Evolutionary conservation across 2,113 vertebrate genomes (phyloP).

Genomic region (Chaenogobius annularis): DNA sequence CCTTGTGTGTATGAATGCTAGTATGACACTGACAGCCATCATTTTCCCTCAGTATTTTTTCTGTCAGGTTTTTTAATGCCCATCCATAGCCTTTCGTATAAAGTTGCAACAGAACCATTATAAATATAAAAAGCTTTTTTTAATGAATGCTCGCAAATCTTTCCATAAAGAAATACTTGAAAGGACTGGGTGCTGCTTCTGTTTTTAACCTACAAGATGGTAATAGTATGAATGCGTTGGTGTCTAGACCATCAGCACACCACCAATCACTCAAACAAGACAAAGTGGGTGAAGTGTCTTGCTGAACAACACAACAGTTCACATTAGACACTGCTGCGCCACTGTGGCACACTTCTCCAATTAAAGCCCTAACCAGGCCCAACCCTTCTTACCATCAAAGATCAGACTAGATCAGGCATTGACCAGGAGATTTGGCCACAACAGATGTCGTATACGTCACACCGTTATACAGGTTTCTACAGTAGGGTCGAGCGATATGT

Average conservation of each 20-base stretch:
- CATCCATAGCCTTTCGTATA: background rate
- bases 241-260: too few relatives aligned
- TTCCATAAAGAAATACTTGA: constrained; percentile 69
- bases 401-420: too few relatives aligned
- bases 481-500: too few relatives aligned
- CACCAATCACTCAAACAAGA: too few relatives aligned
- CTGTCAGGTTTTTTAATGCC: constrained; percentile 33
- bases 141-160: constrained; percentile 43
- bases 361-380: too few relatives aligned
- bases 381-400: too few relatives aligned
- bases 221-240: too few relatives aligned
- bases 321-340: too few relatives aligned
- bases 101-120: constrained; percentile 30
- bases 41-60: constrained; percentile 70
- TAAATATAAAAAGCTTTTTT: constrained; percentile 38
- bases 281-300: too few relatives aligned
- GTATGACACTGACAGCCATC: constrained; percentile 37
- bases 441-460: background rate
- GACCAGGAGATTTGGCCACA: too few relatives aligned
- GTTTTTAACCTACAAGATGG: background rate
- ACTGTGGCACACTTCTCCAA: too few relatives aligned
- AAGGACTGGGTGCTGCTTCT: constrained; percentile 10
- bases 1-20: constrained; percentile 64
- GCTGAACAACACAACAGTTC: too few relatives aligned
- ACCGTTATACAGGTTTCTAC: background rate